These are phyloP conservation scores for Maylandia zebra DNA, from an alignment of 2,113 vertebrate genomes.

Conservation along the genomic window DNA sequence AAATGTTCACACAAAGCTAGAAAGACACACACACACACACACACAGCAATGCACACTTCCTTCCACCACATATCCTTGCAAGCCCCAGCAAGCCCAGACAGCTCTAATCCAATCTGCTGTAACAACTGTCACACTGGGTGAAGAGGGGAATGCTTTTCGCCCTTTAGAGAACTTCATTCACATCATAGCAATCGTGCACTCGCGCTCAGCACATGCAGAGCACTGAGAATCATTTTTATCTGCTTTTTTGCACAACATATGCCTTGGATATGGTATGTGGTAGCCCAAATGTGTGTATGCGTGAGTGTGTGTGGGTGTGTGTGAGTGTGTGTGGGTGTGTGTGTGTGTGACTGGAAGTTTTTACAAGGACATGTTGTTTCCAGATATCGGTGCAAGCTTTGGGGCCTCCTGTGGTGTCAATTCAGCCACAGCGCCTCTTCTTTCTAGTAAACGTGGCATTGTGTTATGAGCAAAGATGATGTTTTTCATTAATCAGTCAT, in stretches of 20 bases:
- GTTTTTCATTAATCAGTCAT: not conserved
- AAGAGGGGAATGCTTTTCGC: not conserved
- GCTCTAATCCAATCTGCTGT: slow-evolving; percentile 40
- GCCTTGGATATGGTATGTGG: not conserved
- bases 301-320: not conserved
- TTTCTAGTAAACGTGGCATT: not conserved
- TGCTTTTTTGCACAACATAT: not conserved
- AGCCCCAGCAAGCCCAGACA: slow-evolving; percentile 39
- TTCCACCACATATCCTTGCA: slow-evolving; percentile 26
- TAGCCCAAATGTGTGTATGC: not conserved
- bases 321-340: not conserved
- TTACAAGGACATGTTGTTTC: not conserved
- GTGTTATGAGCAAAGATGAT: not conserved
- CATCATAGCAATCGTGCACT: not conserved
- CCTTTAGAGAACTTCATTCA: not conserved
- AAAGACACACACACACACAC: not conserved
- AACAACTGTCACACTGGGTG: slow-evolving; percentile 45
- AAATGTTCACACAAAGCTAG: not conserved
- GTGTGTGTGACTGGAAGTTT: not conserved
- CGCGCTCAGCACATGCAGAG: not conserved
- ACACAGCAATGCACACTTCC: slow-evolving; percentile 8
- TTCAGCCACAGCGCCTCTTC: not conserved
- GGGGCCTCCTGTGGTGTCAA: not conserved
- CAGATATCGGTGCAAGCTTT: not conserved
- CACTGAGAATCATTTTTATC: not conserved